Base-by-base conservation (phyloP, 1,140 invertebrate species). In the Drosophila bocqueti region DNA sequence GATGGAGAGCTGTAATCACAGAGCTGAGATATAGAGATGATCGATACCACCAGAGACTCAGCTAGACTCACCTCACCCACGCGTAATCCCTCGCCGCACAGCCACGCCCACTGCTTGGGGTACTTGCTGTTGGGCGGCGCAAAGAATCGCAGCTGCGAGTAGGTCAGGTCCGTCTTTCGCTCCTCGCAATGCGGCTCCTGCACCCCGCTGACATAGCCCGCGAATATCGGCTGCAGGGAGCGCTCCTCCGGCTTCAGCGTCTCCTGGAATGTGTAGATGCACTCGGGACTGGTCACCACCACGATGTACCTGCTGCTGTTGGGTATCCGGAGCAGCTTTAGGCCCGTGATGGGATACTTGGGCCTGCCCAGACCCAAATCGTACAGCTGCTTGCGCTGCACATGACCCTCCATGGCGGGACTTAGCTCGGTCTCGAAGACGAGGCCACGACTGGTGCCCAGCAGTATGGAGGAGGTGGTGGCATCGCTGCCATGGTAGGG, bases 331-430 rank as follows among this genome's bases (percentile, higher is more conserved):
- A 97, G 95, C 92, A 98, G 97, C 90, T 98, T 96, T 47, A 99
- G 94, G 1, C 97, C 97, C 47, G 96, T 98, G 40, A 99, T 97
- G 1, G 97, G 95, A 54, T 95, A 96, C 50, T 96, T 95, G 47
- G 94, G 93, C 9, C 93, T 87, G 0, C 95, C 95, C 94, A 96
- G 95, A 11, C 97, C 97, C 68, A 98, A 95, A 92, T 98, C 97
- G 91, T 98, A 98, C 42, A 98, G 95, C 95, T 98, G 97, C 94
- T 96, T 97, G 94, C 96, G 96, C 93, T 98, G 97, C 87, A 97
- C 96, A 87, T 69, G 64, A 1, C 57, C 64, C 2, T 96, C 96
- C 57, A 97, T 97, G 42, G 96, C 96, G 26, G 95, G 93, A 34
- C 95, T 95, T 46, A 99, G 94, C 93, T 98, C 97, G 3, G 97